Evolutionary conservation across 2,888 invertebrate species (phyloP), one percentile per base, ranked within the genome.

Genomic region (Cephonodes hylas): DNA sequence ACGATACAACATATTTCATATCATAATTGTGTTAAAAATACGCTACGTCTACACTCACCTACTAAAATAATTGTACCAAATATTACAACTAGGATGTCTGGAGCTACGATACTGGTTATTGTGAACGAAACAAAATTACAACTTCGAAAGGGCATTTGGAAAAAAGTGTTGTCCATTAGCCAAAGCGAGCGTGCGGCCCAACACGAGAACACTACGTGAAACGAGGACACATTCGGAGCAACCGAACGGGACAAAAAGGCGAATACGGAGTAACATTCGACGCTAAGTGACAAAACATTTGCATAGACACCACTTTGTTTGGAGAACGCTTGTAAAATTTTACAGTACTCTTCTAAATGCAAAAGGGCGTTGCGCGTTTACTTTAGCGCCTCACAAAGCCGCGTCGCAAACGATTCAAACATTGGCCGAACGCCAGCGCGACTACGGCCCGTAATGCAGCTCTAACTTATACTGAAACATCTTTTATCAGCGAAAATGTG

Each of bases 311-410:
- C 71, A 72, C 66, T 60, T 68, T 73, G 72, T 75, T 74, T 74
- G 73, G 72, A 76, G 74, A 78, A 75, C 72, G 68, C 69, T 74
- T 76, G 75, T 76, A 77, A 79, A 72, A 73, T 77, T 81, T 79
- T 74, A 75, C 77, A 75, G 74, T 66, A 67, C 69, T 76, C 69
- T 73, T 72, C 66, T 75, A 70, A 77, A 80, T 79, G 80, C 79
- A 80, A 81, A 81, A 81, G 77, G 76, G 82, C 83, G 81, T 81
- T 79, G 79, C 76, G 76, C 72, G 77, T 83, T 83, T 81, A 76
- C 80, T 81, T 81, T 78, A 75, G 76, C 79, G 75, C 74, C 67
- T 78, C 74, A 78, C 77, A 72, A 74, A 72, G 76, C 78, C 77
- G 77, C 73, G 72, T 75, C 67, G 74, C 79, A 72, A 81, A 81